phyloP scores from a whole-genome alignment of 2,888 invertebrate species.

The Andrena hattorfiana region DNA sequence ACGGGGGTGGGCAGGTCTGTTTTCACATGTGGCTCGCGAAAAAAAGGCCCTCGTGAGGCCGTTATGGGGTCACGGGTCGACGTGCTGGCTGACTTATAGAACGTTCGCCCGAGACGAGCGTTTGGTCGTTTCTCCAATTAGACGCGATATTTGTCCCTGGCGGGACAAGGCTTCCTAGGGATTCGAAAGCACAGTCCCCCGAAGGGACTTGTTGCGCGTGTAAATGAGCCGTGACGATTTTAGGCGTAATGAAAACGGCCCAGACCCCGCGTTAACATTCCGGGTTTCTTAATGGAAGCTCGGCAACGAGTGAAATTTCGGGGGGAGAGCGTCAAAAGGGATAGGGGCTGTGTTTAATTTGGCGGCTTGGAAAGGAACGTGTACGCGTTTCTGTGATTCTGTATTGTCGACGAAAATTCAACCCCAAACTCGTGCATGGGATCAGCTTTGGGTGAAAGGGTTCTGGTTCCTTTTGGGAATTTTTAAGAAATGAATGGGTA shows the following conservation, averaged over 20 bases:
- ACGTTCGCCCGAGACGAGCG: conserved; percentile 32
- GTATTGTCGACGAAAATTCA: background rate
- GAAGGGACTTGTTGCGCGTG: background rate
- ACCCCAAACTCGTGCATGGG: no score
- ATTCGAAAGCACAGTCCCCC: conserved; percentile 11
- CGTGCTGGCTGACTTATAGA: conserved; percentile 62
- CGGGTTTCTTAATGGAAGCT: conserved; percentile 1
- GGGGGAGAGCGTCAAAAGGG: background rate
- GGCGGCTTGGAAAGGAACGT: background rate
- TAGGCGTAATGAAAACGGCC: conserved; percentile 12
- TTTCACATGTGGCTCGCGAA: conserved; percentile 77
- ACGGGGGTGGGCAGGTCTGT: conserved; percentile 76
- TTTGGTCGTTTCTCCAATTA: conserved; percentile 31
- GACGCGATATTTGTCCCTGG: conserved; percentile 38
- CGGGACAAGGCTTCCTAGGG: background rate
- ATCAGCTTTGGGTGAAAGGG: no score
- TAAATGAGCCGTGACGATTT: conserved; percentile 27
- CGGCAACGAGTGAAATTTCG: background rate
- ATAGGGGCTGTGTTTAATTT: background rate
- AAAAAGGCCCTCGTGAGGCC: conserved; percentile 68
- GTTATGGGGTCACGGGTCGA: conserved; percentile 65
- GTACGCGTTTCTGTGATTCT: background rate
- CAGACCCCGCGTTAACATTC: conserved; percentile 8
- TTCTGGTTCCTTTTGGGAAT: no score
- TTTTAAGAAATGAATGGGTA: no score